Percentiles rank a stretch among this genome's conserved stretches.
phyloP scores from a whole-genome alignment of 2,888 invertebrate species.

The Drosophila neoperkinsi region DNA sequence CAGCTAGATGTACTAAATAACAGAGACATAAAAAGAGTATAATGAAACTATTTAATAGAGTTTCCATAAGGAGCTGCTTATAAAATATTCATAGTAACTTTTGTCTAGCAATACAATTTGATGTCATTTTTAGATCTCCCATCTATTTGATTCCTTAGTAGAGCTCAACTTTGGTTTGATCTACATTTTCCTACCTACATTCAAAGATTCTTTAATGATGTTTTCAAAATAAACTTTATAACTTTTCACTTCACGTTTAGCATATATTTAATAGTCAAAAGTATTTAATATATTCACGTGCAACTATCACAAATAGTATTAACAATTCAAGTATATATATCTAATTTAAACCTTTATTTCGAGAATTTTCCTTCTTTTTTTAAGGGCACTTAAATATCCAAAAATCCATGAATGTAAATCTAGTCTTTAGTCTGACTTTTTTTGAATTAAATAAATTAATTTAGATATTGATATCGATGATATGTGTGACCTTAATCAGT shows the following conservation, averaged over 20 bases:
- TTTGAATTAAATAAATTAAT: not conserved
- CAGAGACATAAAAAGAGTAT: not conserved
- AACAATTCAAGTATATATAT: fast-evolving
- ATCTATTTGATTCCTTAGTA: not conserved
- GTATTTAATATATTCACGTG: not conserved
- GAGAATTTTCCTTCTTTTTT: not conserved
- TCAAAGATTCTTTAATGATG: not conserved
- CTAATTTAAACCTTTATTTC: not conserved
- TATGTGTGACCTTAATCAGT: not conserved
- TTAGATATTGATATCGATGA: not conserved
- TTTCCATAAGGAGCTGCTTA: not conserved
- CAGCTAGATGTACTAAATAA: not conserved
- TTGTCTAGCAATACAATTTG: not conserved
- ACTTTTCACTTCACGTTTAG: not conserved
- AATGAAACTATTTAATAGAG: not conserved
- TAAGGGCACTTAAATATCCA: not conserved
- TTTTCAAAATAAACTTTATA: not conserved
- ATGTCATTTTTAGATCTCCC: not conserved
- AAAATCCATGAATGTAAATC: not conserved
- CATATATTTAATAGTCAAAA: not conserved
- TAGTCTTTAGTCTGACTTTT: too few species aligned
- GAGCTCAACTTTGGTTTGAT: not conserved
- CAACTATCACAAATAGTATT: not conserved
- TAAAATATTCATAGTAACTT: not conserved
- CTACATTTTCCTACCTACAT: not conserved